These are phyloP conservation scores for Limosa lapponica DNA, from an alignment of 2,797 vertebrate genomes.

Conservation along the genomic window DNA sequence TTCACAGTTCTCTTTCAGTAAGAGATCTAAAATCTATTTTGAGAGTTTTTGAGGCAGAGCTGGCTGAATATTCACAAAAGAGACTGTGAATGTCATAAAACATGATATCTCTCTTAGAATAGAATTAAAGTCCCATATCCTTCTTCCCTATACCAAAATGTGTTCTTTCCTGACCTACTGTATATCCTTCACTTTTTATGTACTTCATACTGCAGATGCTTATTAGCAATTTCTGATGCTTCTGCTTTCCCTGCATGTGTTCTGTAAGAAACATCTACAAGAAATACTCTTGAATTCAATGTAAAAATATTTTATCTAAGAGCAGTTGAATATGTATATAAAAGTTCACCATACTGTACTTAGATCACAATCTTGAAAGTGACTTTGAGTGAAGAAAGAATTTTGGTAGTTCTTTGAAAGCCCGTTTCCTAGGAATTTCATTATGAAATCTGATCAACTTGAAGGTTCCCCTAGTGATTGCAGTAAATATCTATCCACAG, in stretches of 20 bases:
- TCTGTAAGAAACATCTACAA: not conserved
- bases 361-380: not conserved
- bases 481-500: not conserved
- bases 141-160: not conserved
- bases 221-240: not conserved
- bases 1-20: not conserved
- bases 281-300: not conserved
- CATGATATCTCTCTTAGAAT: not conserved
- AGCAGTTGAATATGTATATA: not conserved
- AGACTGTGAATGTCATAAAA: not conserved
- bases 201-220: not conserved
- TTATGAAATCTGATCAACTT: not conserved
- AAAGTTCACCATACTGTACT: not conserved
- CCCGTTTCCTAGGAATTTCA: not conserved
- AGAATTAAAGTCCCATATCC: not conserved
- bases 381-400: not conserved
- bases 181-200: not conserved
- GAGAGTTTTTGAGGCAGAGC: not conserved
- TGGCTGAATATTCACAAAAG: not conserved
- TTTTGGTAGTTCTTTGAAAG: not conserved
- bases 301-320: not conserved
- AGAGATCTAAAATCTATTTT: not conserved
- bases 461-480: not conserved
- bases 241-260: not conserved
- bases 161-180: not conserved